Conservation (phyloP, 2,797 vertebrate genomes). For the Nasua narica region DNA sequence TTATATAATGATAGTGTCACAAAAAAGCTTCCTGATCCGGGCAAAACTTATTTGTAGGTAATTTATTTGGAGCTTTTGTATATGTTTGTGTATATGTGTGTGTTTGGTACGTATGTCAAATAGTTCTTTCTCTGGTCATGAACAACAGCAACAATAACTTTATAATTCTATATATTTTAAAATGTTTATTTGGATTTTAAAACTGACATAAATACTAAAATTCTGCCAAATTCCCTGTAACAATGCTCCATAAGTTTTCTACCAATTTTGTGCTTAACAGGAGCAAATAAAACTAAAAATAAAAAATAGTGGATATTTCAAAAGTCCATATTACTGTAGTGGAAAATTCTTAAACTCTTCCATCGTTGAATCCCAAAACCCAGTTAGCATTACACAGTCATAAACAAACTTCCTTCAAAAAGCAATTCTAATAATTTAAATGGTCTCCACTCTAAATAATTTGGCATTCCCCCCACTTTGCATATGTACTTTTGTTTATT, state of each 20-base stretch:
- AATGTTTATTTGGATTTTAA: not conserved
- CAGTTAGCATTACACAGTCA: not conserved
- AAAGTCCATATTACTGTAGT: not conserved
- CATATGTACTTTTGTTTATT: not conserved
- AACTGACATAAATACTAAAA: not conserved
- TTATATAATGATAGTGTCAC: not conserved
- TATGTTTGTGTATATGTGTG: not conserved
- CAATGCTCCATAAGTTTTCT: not conserved
- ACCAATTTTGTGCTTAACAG: not conserved
- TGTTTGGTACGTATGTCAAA: not conserved
- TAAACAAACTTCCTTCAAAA: not conserved
- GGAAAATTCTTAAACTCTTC: not conserved
- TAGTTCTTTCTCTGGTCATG: not conserved
- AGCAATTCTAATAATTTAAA: not conserved
- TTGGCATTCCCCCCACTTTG: not conserved
- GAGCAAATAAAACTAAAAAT: not conserved
- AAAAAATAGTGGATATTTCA: not conserved
- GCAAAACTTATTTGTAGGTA: not conserved
- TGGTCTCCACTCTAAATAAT: not conserved
- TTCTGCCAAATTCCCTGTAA: not conserved
- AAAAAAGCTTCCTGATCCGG: not conserved
- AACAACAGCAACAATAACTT: not conserved
- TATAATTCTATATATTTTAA: not conserved
- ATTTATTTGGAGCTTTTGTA: not conserved
- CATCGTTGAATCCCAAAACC: not conserved